These are phyloP conservation scores for Oeneis ivallda DNA, from an alignment of 2,888 invertebrate species.

Conservation along the genomic window DNA sequence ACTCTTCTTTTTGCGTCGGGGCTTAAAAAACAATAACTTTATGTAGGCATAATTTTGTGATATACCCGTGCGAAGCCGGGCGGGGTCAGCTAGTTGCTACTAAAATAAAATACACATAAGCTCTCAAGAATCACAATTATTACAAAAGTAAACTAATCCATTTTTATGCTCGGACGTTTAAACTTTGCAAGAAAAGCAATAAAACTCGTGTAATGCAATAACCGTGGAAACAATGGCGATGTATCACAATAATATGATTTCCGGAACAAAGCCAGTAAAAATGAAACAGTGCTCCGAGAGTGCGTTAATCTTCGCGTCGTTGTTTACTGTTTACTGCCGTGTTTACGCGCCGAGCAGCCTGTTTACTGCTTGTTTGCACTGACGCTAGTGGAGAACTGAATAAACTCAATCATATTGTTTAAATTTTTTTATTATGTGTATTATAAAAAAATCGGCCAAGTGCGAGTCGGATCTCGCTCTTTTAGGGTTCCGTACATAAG, in stretches of 20 bases:
- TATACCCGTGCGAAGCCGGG: too few relatives aligned
- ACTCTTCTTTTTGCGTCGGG: too few relatives aligned
- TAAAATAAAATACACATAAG: too few relatives aligned
- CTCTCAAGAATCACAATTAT: too few relatives aligned
- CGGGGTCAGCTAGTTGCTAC: too few relatives aligned
- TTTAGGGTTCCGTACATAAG: too few relatives aligned
- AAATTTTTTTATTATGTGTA: too few relatives aligned
- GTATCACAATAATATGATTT: slow-evolving; percentile 3
- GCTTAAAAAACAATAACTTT: too few relatives aligned
- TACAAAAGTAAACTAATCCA: background rate
- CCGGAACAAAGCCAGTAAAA: background rate
- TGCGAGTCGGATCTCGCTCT: too few relatives aligned
- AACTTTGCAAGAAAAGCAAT: background rate
- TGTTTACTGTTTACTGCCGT: too few relatives aligned
- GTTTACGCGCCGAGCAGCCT: background rate
- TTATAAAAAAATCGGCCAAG: too few relatives aligned
- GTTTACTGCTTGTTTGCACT: background rate
- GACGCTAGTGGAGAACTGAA: background rate
- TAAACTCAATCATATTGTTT: background rate
- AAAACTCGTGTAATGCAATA: background rate
- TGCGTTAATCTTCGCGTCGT: background rate
- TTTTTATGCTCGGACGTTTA: background rate
- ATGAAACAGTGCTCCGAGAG: background rate
- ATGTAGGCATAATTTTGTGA: too few relatives aligned
- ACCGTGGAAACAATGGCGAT: background rate